Base-by-base conservation (phyloP, 2,797 vertebrate species). In the Eleutherodactylus coqui region DNA sequence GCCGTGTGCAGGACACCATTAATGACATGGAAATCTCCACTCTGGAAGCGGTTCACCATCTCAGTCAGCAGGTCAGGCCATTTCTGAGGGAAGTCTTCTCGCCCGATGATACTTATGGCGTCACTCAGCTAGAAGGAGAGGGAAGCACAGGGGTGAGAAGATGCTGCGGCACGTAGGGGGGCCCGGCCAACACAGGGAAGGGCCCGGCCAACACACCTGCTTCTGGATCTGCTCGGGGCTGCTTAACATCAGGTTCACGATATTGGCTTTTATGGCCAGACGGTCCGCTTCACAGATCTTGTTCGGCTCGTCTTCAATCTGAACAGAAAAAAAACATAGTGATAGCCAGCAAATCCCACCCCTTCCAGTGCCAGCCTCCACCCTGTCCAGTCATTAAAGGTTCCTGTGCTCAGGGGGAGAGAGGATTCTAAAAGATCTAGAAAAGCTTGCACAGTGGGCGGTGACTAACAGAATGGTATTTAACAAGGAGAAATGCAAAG, bases 201-300 rank as follows among this genome's bases (percentile, higher is more conserved):
- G n/a, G n/a, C n/a, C n/a, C n/a, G n/a, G n/a, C n/a, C n/a, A n/a
- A n/a, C 92, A 99, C 67, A 70, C 98, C 97, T 99, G 98, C 90
- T 99, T 99, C 70, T 99, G 98, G 90, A 99, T 99, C 92, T 99
- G 98, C 88, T 99, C 98, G 0, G 98, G 98, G 89, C 98, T 99
- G 92, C 96, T 98, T 11, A 99, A 93, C 98, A 99, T 99, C 94
- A 99, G 90, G 92, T 98, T 97, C 24, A 99, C 94, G 86, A 99
- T 99, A 91, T 98, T 99, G 88, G 96, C 97, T 95, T 99, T 99
- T 90, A 99, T 97, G 3, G 98, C 96, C 55, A 96, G 95, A 86
- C 98, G 94, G 90, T 99, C 98, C 0, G 92, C 69, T 85, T 99
- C 97, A 5, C 97, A 99, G 67, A 99, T 99, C 95, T 97, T 98